Conservation (phyloP, 2,797 vertebrate genomes). For the Centroberyx gerrardi region DNA sequence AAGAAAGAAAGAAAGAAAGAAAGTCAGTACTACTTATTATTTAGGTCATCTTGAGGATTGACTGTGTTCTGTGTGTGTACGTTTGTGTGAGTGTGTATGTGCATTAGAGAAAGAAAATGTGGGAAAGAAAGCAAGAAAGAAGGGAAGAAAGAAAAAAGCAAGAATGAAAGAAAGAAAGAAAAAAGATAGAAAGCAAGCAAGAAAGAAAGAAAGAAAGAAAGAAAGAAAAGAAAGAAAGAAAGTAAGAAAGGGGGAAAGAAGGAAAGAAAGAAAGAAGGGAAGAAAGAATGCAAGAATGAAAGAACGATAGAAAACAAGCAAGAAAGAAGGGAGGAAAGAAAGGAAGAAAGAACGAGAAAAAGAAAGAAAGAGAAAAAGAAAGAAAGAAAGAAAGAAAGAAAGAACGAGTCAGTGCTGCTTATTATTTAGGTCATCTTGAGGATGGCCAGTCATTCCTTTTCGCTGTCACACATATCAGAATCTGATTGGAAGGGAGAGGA, state of each 20-base stretch:
- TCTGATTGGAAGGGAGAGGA: constrained; percentile 60
- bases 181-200: neutral
- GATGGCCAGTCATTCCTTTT: constrained; percentile 46
- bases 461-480: constrained; percentile 43
- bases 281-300: neutral
- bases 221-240: too few species aligned
- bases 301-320: neutral
- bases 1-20: too few species aligned
- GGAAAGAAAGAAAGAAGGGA: neutral
- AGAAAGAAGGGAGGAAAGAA: neutral
- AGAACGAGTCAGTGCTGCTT: neutral
- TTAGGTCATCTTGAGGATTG: too few species aligned
- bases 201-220: neutral
- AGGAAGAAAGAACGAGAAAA: too few species aligned
- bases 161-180: neutral
- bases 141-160: neutral
- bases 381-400: neutral
- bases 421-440: constrained; percentile 62
- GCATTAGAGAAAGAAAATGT: too few species aligned
- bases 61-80: too few species aligned
- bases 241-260: neutral
- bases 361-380: too few species aligned
- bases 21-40: too few species aligned
- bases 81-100: too few species aligned
- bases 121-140: neutral